phyloP scores from a whole-genome alignment of 2,113 vertebrate species.

The Chroicocephalus ridibundus region DNA sequence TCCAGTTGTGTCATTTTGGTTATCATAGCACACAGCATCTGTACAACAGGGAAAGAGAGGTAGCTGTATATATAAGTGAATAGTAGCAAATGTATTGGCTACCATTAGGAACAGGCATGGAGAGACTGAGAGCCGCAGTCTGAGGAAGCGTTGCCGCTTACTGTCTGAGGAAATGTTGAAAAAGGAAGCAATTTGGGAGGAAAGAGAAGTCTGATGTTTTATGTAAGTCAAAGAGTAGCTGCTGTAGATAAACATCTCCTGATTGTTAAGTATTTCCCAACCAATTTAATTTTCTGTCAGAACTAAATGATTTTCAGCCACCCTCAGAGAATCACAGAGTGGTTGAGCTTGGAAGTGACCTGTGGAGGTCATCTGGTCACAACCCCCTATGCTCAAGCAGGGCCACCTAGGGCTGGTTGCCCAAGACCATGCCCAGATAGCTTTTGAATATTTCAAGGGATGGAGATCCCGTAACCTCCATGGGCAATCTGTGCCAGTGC shows the following conservation, averaged over 20 bases:
- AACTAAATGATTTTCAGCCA: background rate
- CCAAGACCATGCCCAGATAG: background rate
- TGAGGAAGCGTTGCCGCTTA: background rate
- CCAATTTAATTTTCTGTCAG: background rate
- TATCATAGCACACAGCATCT: background rate
- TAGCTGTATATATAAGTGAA: background rate
- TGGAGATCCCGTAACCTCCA: background rate
- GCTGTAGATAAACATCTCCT: background rate
- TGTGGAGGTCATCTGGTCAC: background rate
- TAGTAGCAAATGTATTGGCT: background rate
- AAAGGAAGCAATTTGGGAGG: background rate
- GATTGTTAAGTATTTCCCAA: background rate
- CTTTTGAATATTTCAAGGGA: background rate
- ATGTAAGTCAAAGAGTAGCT: background rate
- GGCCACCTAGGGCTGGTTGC: background rate
- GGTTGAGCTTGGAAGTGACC: background rate
- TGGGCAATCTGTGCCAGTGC: background rate
- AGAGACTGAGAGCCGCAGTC: background rate
- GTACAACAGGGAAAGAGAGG: background rate
- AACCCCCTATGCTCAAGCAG: accelerated
- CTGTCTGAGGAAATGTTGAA: background rate
- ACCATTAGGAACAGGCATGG: background rate
- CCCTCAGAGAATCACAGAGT: background rate
- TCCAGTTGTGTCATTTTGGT: background rate
- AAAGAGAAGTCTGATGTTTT: background rate